phyloP scores from a whole-genome alignment of 2,888 invertebrate genomes.

The Branchipolynoe longqiensis region DNA sequence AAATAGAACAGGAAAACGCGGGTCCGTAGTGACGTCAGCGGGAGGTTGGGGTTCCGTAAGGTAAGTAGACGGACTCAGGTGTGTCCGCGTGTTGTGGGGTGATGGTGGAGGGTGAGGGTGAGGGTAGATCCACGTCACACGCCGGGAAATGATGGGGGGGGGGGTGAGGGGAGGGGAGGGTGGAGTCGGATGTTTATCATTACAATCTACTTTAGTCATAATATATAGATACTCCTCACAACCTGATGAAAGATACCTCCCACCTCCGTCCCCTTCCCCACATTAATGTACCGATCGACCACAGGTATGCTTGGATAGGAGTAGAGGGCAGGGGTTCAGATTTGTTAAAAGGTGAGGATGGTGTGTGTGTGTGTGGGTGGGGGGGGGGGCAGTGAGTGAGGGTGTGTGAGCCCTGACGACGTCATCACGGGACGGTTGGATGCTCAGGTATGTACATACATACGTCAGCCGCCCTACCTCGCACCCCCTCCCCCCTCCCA shows the following conservation, averaged over 20 bases:
- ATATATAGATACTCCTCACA: no score
- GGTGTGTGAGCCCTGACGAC: no score
- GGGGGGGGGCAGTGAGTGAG: no score
- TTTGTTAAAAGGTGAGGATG: no score
- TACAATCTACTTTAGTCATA: neutral
- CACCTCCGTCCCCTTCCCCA: no score
- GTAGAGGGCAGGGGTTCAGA: no score
- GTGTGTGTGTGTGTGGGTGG: no score
- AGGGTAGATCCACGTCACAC: neutral
- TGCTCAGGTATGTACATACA: constrained; percentile 16
- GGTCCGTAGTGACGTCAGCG: constrained; percentile 14
- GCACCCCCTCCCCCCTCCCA: neutral
- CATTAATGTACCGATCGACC: no score
- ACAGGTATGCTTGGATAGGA: no score
- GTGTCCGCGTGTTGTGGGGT: no score
- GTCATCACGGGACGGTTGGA: neutral
- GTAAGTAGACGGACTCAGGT: no score
- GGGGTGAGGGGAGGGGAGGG: neutral
- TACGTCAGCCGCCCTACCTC: neutral
- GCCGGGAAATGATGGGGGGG: neutral
- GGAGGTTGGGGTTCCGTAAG: neutral
- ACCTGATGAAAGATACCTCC: no score
- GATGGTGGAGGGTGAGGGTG: neutral
- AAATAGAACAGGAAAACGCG: neutral
- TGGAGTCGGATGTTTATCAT: neutral